Percentiles rank a stretch among this genome's conserved stretches.
Conservation (phyloP, 2,113 vertebrate species). For the Indri indri region DNA sequence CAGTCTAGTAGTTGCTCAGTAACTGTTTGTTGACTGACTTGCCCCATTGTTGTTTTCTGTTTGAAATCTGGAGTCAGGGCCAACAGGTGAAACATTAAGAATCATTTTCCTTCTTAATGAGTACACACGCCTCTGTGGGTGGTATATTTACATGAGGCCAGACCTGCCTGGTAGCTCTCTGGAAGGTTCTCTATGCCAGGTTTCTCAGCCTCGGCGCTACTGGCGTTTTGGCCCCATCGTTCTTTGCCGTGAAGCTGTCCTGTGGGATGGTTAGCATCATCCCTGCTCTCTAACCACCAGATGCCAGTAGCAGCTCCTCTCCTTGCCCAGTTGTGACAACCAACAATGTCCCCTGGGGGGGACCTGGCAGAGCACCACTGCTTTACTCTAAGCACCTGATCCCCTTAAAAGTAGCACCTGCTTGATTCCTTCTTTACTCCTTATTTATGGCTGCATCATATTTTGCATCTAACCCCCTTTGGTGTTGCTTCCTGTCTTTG, state of each 20-base stretch:
- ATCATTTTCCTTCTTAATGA: not conserved
- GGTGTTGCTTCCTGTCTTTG: not conserved
- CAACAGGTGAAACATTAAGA: not conserved
- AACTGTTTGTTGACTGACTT: not conserved
- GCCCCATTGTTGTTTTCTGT: constrained; percentile 38
- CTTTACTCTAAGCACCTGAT: not conserved
- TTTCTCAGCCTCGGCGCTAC: not conserved
- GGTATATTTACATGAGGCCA: not conserved
- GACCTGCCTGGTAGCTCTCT: not conserved
- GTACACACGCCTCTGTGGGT: not conserved
- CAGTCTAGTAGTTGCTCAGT: not conserved
- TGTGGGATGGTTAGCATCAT: not conserved
- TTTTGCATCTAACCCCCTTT: not conserved
- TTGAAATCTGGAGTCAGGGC: constrained; percentile 23
- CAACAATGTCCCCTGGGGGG: not conserved
- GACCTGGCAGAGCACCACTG: not conserved
- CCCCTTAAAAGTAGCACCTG: not conserved
- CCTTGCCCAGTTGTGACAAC: not conserved
- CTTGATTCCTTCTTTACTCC: not conserved
- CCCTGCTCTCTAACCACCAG: not conserved
- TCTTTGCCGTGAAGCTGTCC: not conserved
- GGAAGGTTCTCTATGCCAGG: not conserved
- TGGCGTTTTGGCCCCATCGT: not conserved
- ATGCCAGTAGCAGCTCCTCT: not conserved
- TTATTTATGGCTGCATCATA: accelerated